Conservation (phyloP, 2,113 vertebrate species). For the Pangasianodon gigas region DNA sequence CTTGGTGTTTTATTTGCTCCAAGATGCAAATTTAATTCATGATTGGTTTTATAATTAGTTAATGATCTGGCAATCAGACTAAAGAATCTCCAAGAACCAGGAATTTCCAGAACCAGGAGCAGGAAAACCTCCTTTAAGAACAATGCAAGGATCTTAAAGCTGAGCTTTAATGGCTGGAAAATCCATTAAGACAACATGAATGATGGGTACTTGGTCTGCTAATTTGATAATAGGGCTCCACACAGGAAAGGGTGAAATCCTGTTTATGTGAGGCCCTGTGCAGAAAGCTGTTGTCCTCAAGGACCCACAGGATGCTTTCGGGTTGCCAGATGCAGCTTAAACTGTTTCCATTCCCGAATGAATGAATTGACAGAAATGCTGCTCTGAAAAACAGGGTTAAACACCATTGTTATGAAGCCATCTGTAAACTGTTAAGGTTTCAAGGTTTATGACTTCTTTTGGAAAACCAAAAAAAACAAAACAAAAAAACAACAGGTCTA, state of each 20-base stretch:
- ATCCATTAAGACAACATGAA: constrained; percentile 21
- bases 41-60: neutral
- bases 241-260: constrained; percentile 44
- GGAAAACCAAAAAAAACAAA: too few relatives aligned
- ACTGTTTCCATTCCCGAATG: constrained; percentile 7
- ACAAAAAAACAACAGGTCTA: neutral
- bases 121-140: neutral
- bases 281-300: constrained; percentile 29
- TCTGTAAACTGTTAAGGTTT: constrained; percentile 26
- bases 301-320: constrained; percentile 40
- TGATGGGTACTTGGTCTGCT: constrained; percentile 18
- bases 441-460: neutral
- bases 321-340: constrained; percentile 32
- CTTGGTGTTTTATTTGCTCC: neutral
- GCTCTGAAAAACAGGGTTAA: constrained; percentile 11
- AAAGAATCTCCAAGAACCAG: neutral
- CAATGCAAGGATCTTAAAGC: neutral
- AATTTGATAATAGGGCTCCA: constrained; percentile 47
- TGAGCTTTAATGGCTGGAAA: neutral
- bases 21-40: neutral
- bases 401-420: constrained; percentile 5
- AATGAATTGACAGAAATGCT: constrained; percentile 13
- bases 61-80: neutral
- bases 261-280: constrained; percentile 46
- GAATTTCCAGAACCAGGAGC: constrained; percentile 11